Base-by-base conservation (phyloP, 2,113 vertebrate species). In the Anguilla japonica region DNA sequence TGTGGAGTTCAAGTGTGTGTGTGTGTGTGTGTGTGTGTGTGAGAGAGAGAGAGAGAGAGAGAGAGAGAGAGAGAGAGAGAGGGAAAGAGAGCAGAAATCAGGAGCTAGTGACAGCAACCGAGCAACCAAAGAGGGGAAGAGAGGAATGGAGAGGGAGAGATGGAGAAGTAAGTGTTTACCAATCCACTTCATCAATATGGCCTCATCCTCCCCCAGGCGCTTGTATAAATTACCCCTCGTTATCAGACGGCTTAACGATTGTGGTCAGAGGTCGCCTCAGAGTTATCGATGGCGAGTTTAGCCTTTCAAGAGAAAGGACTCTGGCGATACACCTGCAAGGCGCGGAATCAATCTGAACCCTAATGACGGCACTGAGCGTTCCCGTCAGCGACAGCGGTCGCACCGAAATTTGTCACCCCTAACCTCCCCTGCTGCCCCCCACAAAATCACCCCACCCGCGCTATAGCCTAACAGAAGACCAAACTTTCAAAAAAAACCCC, bases 211-310 rank as follows among this genome's bases (percentile, higher is more conserved):
- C 86, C 41, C 41, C 67, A 84, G 88, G 84, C 39, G 57, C 86
- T 87, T 91, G 88, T 89, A 84, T 87, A 86, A 91, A 90, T 85
- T 87, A 88, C 82, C 87, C 87, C 67, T 84, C 79, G 80, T 88
- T 91, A 92, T 89, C 91, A 85, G 41, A 87, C 86, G 41, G 83
- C 41, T 82, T 87, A 90, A 88, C 75, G 82, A 89, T 83, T 41
- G 41, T 60, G 82, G 84, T 79, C 88, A 88, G 84, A 88, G 86
- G 87, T 89, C 84, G 63, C 53, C 83, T 87, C 87, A 63, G 79
- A 83, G 40, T 87, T 88, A 90, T 88, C 18, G 89, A 91, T 83
- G 84, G 82, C 67, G 79, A 86, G 53, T 87, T 84, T 50, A 86
- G 84, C 86, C 79, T 75, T 82, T 79, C 43, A 16, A 82, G 20